These are phyloP conservation scores for Zosterops hypoxanthus DNA, from an alignment of 2,113 vertebrate genomes.

Conservation along the genomic window DNA sequence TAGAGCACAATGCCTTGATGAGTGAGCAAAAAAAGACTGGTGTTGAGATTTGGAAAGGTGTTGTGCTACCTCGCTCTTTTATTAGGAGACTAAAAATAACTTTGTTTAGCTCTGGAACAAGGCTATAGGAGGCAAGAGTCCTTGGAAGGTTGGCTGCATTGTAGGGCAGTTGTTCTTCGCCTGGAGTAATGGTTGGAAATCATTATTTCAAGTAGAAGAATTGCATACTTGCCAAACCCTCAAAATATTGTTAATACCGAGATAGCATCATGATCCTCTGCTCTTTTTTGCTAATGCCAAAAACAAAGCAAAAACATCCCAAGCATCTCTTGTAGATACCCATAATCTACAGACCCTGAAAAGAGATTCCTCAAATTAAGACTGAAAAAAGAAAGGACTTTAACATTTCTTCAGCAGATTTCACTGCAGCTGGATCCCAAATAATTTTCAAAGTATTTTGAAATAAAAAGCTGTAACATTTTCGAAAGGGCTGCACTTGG, in stretches of 20 bases:
- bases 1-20: neutral
- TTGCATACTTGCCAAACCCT: neutral
- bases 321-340: neutral
- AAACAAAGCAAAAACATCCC: neutral
- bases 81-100: neutral
- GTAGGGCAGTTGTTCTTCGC: neutral
- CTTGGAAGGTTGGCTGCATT: neutral
- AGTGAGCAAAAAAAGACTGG: neutral
- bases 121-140: neutral
- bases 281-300: neutral
- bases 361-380: neutral
- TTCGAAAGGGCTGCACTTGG: neutral
- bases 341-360: neutral
- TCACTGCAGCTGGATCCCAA: neutral
- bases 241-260: neutral
- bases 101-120: neutral
- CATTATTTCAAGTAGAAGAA: neutral
- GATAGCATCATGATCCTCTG: neutral
- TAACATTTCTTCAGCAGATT: neutral
- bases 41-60: too few relatives aligned
- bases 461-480: neutral
- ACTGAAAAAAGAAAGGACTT: neutral
- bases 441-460: neutral
- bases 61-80: neutral
- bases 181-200: neutral